phyloP scores from a whole-genome alignment of 1,140 invertebrate species.

The Apis cerana region DNA sequence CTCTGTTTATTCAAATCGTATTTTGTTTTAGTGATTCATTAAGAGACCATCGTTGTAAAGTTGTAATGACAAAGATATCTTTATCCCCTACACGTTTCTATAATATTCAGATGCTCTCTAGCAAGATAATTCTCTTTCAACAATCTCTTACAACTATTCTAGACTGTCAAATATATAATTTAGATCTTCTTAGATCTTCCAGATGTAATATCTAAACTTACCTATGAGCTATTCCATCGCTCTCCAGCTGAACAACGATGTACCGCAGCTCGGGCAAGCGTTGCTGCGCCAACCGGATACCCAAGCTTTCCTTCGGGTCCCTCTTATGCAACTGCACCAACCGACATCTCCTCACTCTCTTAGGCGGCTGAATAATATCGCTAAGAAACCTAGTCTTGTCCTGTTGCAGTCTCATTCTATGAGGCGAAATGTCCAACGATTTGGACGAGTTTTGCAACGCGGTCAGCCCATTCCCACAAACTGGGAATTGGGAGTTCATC shows the following conservation, averaged over 20 bases:
- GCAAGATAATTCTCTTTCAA: neutral
- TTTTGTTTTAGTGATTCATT: neutral
- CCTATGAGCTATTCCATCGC: slow-evolving; percentile 90
- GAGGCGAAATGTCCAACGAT: slow-evolving; percentile 64
- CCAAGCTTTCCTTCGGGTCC: slow-evolving; percentile 85
- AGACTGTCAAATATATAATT: too few species aligned
- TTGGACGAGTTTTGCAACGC: slow-evolving; percentile 14
- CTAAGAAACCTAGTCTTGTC: slow-evolving; percentile 78
- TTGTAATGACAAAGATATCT: neutral
- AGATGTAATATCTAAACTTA: slow-evolving; percentile 70
- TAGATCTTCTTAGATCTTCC: neutral
- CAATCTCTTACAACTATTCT: too few species aligned
- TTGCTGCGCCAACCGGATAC: slow-evolving; percentile 87
- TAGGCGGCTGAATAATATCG: slow-evolving; percentile 76
- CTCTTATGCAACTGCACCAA: slow-evolving; percentile 81
- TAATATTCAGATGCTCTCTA: neutral
- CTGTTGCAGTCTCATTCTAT: slow-evolving; percentile 75
- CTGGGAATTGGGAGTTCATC: slow-evolving; percentile 49
- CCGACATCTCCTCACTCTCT: slow-evolving; percentile 72
- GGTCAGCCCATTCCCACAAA: slow-evolving; percentile 45
- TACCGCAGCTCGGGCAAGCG: slow-evolving; percentile 87
- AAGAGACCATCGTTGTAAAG: neutral
- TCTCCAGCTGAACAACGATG: slow-evolving; percentile 90
- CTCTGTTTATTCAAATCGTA: slow-evolving; percentile 80
- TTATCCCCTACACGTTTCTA: neutral